A percentile compares a stretch with the other conserved stretches of the same genome.
Evolutionary conservation across 2,888 invertebrate genomes (phyloP).

Genomic region (Ichneumoninae sp.): DNA sequence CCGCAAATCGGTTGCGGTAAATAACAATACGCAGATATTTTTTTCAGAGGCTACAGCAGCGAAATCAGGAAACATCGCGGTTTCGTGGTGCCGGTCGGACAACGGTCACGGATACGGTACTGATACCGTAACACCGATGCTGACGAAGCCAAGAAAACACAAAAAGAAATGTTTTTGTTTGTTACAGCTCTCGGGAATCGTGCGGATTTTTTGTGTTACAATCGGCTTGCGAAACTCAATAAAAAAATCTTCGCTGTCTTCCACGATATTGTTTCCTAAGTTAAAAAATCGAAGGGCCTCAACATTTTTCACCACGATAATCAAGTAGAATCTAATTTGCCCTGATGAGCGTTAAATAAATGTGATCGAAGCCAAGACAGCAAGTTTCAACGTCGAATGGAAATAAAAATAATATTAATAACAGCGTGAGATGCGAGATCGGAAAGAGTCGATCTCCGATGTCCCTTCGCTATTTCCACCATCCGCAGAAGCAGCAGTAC

Average conservation of each 20-base stretch:
- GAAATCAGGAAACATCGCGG: neutral
- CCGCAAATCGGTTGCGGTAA: slow-evolving; percentile 21
- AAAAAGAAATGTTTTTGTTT: neutral
- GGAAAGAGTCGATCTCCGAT: neutral
- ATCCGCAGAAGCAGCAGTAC: slow-evolving; percentile 80
- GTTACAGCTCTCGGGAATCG: neutral
- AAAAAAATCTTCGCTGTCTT: neutral
- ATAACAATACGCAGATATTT: slow-evolving; percentile 18
- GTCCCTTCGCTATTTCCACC: slow-evolving; percentile 76
- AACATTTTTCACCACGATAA: neutral
- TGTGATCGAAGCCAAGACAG: neutral
- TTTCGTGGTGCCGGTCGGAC: neutral
- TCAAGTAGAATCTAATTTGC: neutral
- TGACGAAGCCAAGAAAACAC: neutral
- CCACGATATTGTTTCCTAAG: neutral
- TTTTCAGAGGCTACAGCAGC: neutral
- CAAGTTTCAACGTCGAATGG: neutral
- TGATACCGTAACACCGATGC: neutral
- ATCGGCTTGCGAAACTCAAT: neutral
- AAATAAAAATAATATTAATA: neutral
- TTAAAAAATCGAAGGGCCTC: neutral
- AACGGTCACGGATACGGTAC: slow-evolving; percentile 3
- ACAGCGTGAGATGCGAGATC: neutral
- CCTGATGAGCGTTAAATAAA: neutral
- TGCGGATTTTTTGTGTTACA: neutral